These are phyloP conservation scores for Laothoe populi DNA, from an alignment of 2,888 invertebrate species.

Conservation along the genomic window DNA sequence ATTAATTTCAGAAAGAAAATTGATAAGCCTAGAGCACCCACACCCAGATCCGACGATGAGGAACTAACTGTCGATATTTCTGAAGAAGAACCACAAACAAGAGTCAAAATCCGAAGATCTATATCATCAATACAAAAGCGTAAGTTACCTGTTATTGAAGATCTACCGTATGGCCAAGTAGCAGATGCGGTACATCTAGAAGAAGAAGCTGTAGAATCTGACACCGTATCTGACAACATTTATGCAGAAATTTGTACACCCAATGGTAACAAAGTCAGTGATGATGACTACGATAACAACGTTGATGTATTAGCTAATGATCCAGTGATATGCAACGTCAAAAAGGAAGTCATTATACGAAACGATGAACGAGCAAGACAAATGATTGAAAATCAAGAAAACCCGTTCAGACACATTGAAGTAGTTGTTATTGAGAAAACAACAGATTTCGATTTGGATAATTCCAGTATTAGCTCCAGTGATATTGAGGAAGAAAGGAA, in stretches of 20 bases:
- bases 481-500: conserved; percentile 75
- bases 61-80: conserved; percentile 72
- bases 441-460: conserved; percentile 77
- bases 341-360: conserved; percentile 76
- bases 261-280: conserved; percentile 63
- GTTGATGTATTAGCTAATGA: conserved; percentile 76
- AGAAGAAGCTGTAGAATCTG: conserved; percentile 74
- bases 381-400: conserved; percentile 77
- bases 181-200: conserved; percentile 85
- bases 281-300: conserved; percentile 77
- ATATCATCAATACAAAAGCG: conserved; percentile 83
- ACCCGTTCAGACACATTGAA: conserved; percentile 80
- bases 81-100: conserved; percentile 67
- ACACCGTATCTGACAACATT: conserved; percentile 86
- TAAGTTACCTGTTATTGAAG: conserved; percentile 85
- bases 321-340: conserved; percentile 79
- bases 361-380: conserved; percentile 78
- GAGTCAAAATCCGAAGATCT: conserved; percentile 81
- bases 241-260: conserved; percentile 88
- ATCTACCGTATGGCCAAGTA: conserved; percentile 89
- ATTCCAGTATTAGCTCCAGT: conserved; percentile 74
- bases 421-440: conserved; percentile 82
- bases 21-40: conserved; percentile 78
- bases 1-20: conserved; percentile 79
- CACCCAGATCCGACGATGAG: conserved; percentile 77